phyloP scores from a whole-genome alignment of 2,888 invertebrate genomes.

The Dolomedes plantarius region DNA sequence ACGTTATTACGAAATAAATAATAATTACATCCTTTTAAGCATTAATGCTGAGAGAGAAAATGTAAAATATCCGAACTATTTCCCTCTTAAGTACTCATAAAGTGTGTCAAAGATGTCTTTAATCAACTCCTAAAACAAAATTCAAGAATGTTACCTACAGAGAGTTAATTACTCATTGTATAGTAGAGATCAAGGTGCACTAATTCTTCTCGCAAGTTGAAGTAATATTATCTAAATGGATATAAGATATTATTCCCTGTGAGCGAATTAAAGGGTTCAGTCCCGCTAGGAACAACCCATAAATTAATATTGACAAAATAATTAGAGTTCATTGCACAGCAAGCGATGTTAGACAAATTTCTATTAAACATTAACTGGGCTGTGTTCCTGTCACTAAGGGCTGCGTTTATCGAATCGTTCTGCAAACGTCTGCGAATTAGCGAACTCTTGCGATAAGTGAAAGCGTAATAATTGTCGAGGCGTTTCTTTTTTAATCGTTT shows the following conservation, averaged over 20 bases:
- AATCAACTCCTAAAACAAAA: not conserved
- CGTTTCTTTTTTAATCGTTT: not conserved
- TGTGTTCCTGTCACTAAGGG: not conserved
- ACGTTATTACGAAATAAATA: no score
- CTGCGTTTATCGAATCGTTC: not conserved
- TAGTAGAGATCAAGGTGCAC: not conserved
- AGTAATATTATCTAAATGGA: slow-evolving; percentile 10
- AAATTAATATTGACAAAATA: slow-evolving; percentile 22
- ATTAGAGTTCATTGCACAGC: not conserved
- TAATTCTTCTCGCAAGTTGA: not conserved
- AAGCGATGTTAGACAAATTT: slow-evolving; percentile 8
- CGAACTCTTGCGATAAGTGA: not conserved
- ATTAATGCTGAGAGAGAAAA: no score
- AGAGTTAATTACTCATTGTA: slow-evolving; percentile 5
- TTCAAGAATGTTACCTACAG: not conserved
- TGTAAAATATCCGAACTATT: no score
- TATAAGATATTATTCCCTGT: not conserved
- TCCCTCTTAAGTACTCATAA: not conserved
- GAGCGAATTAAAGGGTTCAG: not conserved
- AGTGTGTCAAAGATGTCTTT: not conserved
- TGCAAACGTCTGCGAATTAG: not conserved
- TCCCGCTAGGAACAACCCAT: not conserved
- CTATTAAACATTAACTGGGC: slow-evolving; percentile 1
- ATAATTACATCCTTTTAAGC: no score
- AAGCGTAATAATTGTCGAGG: not conserved